Evolutionary conservation across 1,140 invertebrate species (phyloP).

Genomic region (Calliphora vicina): DNA sequence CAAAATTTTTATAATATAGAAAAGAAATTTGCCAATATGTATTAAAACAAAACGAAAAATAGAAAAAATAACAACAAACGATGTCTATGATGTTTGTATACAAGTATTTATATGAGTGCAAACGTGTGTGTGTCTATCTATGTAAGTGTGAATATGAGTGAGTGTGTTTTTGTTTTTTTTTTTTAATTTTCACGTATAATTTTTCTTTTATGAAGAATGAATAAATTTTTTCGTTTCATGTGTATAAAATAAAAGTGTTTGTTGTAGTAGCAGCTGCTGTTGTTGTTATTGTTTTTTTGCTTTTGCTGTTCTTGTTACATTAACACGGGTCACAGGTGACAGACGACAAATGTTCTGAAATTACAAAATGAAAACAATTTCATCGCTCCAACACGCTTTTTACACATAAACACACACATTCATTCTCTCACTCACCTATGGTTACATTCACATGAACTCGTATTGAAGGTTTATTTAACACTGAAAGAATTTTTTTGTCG

Average conservation of each 20-base stretch:
- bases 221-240: background rate
- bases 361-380: background rate
- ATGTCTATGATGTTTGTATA: too few species aligned
- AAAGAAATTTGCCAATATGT: too few species aligned
- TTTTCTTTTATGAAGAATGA: background rate
- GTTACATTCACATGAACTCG: background rate
- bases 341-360: background rate
- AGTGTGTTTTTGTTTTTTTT: background rate
- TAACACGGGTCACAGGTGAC: slow-evolving; percentile 10
- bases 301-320: background rate
- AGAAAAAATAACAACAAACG: too few species aligned
- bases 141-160: too few species aligned
- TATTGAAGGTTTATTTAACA: too few species aligned
- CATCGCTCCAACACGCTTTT: background rate
- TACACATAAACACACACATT: background rate
- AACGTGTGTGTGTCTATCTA: too few species aligned
- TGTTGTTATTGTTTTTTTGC: background rate
- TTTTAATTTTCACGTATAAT: background rate
- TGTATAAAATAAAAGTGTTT: background rate
- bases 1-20: too few species aligned
- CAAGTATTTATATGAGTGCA: too few species aligned
- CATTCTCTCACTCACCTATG: background rate
- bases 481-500: too few species aligned
- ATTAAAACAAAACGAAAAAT: too few species aligned
- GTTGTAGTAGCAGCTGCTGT: background rate